Base-by-base conservation (phyloP, 2,797 vertebrate species). In the Vireo griseus region DNA sequence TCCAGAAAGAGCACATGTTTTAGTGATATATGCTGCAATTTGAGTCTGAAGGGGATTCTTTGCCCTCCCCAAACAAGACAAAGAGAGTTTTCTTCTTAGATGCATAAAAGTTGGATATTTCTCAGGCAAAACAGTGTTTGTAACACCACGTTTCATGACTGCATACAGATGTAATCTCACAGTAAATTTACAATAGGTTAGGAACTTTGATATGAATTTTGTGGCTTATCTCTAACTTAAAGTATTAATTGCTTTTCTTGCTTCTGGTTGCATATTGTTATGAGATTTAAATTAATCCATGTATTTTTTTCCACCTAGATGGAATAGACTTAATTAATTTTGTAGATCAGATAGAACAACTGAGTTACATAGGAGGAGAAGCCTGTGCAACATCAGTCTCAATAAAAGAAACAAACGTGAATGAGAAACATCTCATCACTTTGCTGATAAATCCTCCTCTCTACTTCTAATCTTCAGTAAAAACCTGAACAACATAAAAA, bases 401-500 rank as follows among this genome's bases (percentile, higher is more conserved):
- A 78, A 57, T 55, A 59, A 65, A 44, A 62, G 81, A 90, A 94
- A 55, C 29, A 90, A 86, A 66, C 37, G 42, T 1, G 1, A 76
- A 76, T 0, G 0, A 86, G 51, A 90, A 92, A 48, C 19, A 66
- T n/a, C 24, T 77, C 35, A 78, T 85, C 35, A 26, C 21, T 80
- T 76, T 35, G 22, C 48, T 82, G 33, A 84, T 42, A 88, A 87
- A 91, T 45, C 20, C 52, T 80, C 6, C 47, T 45, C 17, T 54
- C 44, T 66, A 40, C 14, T 88, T 61, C 61, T 76, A 66, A 82
- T 57, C 71, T 82, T 75, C 45, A 65, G 14, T 67, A 50, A 84
- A 90, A 88, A 48, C 57, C 25, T 61, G 42, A 88, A 61, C 29
- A 89, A 78, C n/a, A 51, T 67, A 75, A 92, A 85, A 84, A 67